phyloP scores from a whole-genome alignment of 2,113 vertebrate genomes.

The Candoia aspera region DNA sequence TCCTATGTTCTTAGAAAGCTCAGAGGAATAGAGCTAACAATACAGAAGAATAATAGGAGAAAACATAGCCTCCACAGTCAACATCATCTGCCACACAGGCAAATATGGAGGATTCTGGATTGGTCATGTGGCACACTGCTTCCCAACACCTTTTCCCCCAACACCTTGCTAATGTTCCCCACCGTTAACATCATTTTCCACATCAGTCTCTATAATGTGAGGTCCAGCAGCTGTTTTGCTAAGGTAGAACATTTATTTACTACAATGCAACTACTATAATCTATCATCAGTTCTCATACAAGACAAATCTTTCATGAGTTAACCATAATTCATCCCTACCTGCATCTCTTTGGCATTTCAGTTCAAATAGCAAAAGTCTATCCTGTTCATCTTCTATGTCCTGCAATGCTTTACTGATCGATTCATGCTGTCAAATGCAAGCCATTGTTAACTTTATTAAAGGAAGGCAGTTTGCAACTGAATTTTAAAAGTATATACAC shows the following conservation, averaged over 20 bases:
- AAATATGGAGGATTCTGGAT: not conserved
- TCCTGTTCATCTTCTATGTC: constrained; percentile 73
- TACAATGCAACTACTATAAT: not conserved
- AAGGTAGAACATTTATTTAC: not conserved
- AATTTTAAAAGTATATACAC: not conserved
- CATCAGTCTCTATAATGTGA: not conserved
- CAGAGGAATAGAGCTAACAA: not conserved
- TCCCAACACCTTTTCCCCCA: not conserved
- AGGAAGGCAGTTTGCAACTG: not conserved
- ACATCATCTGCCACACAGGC: not conserved
- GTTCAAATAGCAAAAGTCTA: constrained; percentile 70
- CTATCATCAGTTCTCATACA: not conserved
- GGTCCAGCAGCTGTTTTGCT: not conserved
- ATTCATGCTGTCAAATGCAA: constrained; percentile 58
- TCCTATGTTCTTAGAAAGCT: not conserved
- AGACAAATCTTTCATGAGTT: not conserved
- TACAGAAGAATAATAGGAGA: not conserved
- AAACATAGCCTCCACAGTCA: not conserved
- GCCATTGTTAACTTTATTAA: constrained; percentile 26
- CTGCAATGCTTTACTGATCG: constrained; percentile 61
- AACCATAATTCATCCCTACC: constrained; percentile 59
- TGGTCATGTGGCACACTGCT: not conserved
- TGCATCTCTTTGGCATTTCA: constrained; percentile 70
- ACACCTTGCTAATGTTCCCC: not conserved
- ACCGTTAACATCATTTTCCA: not conserved